phyloP scores from a whole-genome alignment of 2,888 invertebrate species.

The Penaeus monodon region DNA sequence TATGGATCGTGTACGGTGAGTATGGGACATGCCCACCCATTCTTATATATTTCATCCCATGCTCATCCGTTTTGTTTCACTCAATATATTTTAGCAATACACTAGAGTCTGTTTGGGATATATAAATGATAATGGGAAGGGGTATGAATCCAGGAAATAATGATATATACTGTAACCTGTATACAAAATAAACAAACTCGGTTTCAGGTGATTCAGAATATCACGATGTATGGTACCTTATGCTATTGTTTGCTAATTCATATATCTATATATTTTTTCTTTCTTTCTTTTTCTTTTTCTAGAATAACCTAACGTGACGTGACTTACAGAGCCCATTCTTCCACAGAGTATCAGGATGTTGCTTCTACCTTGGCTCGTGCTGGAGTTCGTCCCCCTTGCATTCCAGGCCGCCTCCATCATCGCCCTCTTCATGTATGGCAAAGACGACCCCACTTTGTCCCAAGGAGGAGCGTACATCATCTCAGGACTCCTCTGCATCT shows the following conservation, averaged over 20 bases:
- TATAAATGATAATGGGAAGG: too few relatives aligned
- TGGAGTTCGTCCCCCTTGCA: slow-evolving; percentile 62
- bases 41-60: neutral
- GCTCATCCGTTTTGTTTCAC: neutral
- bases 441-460: slow-evolving; percentile 60
- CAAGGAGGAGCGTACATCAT: slow-evolving; percentile 63
- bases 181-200: too few relatives aligned
- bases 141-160: too few relatives aligned
- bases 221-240: too few relatives aligned
- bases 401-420: slow-evolving; percentile 53
- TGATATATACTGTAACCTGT: too few relatives aligned
- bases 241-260: neutral
- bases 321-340: slow-evolving; percentile 9
- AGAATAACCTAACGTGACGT: neutral
- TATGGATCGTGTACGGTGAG: slow-evolving; percentile 64
- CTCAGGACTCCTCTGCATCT: slow-evolving; percentile 57
- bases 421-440: slow-evolving; percentile 61
- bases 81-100: too few relatives aligned
- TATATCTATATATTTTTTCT: too few relatives aligned
- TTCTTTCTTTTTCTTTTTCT: neutral
- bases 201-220: too few relatives aligned
- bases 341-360: slow-evolving; percentile 19
- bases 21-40: neutral
- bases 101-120: too few relatives aligned
- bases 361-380: slow-evolving; percentile 61